Conservation (phyloP, 1,140 invertebrate species). For the Zaprionus ghesquierei region DNA sequence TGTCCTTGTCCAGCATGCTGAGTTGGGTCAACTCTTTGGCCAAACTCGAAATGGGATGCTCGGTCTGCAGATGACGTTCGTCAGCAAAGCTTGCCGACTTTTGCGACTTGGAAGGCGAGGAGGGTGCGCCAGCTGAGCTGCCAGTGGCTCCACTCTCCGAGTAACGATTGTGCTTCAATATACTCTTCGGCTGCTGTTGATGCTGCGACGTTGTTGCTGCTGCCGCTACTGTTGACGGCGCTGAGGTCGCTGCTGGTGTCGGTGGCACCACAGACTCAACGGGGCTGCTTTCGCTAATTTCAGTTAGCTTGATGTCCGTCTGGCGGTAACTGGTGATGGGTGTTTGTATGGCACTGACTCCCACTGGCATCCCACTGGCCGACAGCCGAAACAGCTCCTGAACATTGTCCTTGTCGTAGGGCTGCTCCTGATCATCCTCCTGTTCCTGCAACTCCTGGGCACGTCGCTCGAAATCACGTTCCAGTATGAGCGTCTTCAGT, state of each 20-base stretch:
- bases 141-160: conserved; percentile 57
- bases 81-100: conserved; percentile 81
- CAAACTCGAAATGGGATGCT: conserved; percentile 74
- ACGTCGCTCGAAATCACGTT: conserved; percentile 93
- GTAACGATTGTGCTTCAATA: conserved; percentile 81
- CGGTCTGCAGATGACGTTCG: conserved; percentile 76
- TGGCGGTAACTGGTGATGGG: conserved; percentile 76
- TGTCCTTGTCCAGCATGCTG: conserved; percentile 60
- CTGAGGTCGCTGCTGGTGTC: conserved; percentile 13
- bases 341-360: conserved; percentile 74
- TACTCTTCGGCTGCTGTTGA: conserved; percentile 80
- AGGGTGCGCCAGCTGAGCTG: conserved; percentile 53
- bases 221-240: background rate
- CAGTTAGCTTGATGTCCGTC: conserved; percentile 76
- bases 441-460: conserved; percentile 90
- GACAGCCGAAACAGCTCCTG: conserved; percentile 76
- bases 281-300: conserved; percentile 56
- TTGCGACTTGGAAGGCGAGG: conserved; percentile 81
- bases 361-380: conserved; percentile 45
- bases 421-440: conserved; percentile 90
- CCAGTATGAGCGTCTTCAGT: conserved; percentile 90
- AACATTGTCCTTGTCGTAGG: conserved; percentile 82
- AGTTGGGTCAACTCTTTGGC: conserved; percentile 71
- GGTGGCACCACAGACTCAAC: conserved; percentile 18
- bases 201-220: conserved; percentile 43